These are phyloP conservation scores for Percopsis omiscomaycus DNA, from an alignment of 2,797 vertebrate species.

Conservation along the genomic window DNA sequence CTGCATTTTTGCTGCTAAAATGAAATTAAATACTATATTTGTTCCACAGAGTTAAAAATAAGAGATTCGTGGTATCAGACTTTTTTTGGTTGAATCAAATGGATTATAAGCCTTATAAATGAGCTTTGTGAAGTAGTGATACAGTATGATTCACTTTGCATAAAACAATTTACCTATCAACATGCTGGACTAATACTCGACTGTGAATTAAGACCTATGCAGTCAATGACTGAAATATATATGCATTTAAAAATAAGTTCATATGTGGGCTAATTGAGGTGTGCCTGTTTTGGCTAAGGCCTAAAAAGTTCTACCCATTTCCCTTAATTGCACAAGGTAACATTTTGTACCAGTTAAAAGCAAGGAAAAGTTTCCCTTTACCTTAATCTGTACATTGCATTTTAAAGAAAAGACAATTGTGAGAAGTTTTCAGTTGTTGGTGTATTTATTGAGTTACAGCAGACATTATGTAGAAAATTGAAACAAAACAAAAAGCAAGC, in stretches of 20 bases:
- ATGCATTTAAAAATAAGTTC: too few relatives aligned
- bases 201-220: not conserved
- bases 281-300: too few relatives aligned
- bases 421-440: slow-evolving; percentile 56
- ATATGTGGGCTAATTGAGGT: too few relatives aligned
- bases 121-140: not conserved
- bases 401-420: too few relatives aligned
- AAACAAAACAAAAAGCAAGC: slow-evolving; percentile 72
- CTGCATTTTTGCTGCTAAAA: too few relatives aligned
- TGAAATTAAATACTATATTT: too few relatives aligned
- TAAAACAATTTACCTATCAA: slow-evolving; percentile 3
- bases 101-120: not conserved
- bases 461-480: slow-evolving; percentile 87
- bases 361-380: not conserved
- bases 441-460: slow-evolving; percentile 83
- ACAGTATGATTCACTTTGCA: not conserved
- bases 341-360: not conserved
- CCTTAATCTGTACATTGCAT: too few relatives aligned
- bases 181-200: slow-evolving; percentile 1
- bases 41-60: too few relatives aligned
- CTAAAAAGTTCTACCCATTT: too few relatives aligned
- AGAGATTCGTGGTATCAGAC: too few relatives aligned
- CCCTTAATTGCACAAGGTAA: too few relatives aligned
- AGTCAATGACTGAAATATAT: not conserved
- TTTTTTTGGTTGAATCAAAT: not conserved